Evolutionary conservation across 2,888 invertebrate genomes (phyloP), one percentile per base, ranked within the genome.

Genomic region (Carcina quercana): DNA sequence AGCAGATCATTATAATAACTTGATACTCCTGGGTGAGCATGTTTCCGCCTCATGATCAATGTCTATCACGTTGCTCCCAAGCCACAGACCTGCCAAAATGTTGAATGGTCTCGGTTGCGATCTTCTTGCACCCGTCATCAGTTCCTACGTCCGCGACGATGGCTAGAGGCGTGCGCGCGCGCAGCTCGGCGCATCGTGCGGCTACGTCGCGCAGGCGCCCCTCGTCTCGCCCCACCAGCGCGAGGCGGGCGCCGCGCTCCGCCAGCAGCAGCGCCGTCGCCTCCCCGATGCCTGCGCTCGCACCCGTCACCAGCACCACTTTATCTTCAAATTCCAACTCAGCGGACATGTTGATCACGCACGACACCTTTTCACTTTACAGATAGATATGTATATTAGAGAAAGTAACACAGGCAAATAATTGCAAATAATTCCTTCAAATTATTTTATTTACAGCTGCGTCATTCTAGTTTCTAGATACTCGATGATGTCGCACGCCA

Each of bases 241-340:
- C 36, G 30, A 66, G 32, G 14, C 48, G 50, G 1, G 65, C 65
- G 10, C 58, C 55, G 32, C 45, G 48, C 28, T 50, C 43, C 0
- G 61, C 59, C 17, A 64, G 59, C 35, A 60, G 33, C 3, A 58
- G 3, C 5, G 63, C 62, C 1, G 46, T 62, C 3, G 53, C 40
- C 32, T 58, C 56, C 1, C 65, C 64, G 8, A 65, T 59, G 0
- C 65, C 66, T 1, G 58, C 57, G 32, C 65, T 65, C 1, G 64
- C 65, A 12, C 66, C 66, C 0, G 63, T 66, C 15, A 66, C 53
- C 15, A 66, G 26, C 25, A n/a, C n/a, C n/a, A n/a, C n/a, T n/a
- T n/a, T n/a, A n/a, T 47, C 36, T 0, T 47, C 34, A 26, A 33
- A 37, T 17, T 20, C 21, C 25, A 33, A n/a, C n/a, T n/a, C n/a